phyloP scores from a whole-genome alignment of 2,888 invertebrate genomes.

The Macrostomum cliftonense region DNA sequence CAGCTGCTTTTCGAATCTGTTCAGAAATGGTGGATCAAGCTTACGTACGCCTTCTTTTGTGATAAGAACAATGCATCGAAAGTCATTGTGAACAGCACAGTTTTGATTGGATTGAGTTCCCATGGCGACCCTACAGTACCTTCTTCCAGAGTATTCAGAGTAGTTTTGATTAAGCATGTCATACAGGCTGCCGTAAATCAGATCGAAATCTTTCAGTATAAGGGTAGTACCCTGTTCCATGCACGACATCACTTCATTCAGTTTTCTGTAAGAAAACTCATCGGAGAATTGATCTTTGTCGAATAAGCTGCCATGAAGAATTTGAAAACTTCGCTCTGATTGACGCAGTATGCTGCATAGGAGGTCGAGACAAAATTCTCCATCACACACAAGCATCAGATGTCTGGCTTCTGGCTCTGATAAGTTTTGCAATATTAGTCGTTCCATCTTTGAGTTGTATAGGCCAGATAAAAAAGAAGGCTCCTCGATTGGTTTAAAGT shows the following conservation, averaged over 20 bases:
- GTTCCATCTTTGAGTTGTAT: not conserved
- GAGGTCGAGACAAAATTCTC: conserved; percentile 9
- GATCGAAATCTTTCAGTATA: conserved; percentile 18
- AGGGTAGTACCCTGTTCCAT: conserved; percentile 20
- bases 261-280: conserved; percentile 18
- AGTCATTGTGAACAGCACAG: conserved; percentile 18
- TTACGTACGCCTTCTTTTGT: conserved; percentile 16
- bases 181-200: conserved; percentile 19
- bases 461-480: not conserved
- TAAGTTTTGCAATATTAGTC: conserved; percentile 16
- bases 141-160: conserved; percentile 16
- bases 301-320: conserved; percentile 20
- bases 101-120: conserved; percentile 20
- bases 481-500: too few relatives aligned
- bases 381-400: conserved; percentile 14
- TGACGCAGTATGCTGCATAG: conserved; percentile 5
- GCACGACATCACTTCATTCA: conserved; percentile 19
- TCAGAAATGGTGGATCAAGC: conserved; percentile 21
- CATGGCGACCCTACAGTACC: conserved; percentile 17
- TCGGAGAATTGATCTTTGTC: conserved; percentile 17
- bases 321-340: conserved; percentile 12
- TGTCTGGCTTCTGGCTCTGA: conserved; percentile 15
- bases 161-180: conserved; percentile 21
- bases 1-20: conserved; percentile 22
- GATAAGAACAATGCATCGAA: conserved; percentile 19